Conservation (phyloP, 2,888 invertebrate species). For the Andrena minutula region DNA sequence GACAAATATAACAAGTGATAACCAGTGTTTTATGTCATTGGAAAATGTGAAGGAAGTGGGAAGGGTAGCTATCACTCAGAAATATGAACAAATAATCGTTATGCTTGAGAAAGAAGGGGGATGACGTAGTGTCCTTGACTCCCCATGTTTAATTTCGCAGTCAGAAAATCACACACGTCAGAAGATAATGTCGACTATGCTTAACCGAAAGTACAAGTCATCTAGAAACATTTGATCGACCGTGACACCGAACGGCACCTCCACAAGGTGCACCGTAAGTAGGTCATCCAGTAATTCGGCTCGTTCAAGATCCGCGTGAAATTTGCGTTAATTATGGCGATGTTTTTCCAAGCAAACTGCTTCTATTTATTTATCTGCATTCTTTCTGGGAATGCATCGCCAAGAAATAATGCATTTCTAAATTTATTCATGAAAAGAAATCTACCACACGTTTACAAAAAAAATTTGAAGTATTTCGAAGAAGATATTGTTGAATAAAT, state of each 20-base stretch:
- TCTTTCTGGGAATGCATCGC: background rate
- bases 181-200: slow-evolving; percentile 7
- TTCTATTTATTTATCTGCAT: background rate
- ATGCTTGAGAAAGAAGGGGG: background rate
- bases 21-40: no score
- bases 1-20: no score
- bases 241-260: slow-evolving; percentile 11
- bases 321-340: background rate
- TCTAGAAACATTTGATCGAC: slow-evolving; percentile 37
- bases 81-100: no score
- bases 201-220: slow-evolving; percentile 41
- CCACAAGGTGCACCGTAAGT: slow-evolving; percentile 8
- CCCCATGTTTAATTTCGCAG: slow-evolving; percentile 13
- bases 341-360: slow-evolving; percentile 1
- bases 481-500: no score
- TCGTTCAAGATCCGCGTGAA: background rate
- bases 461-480: no score
- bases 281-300: slow-evolving; percentile 31
- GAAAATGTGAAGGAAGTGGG: no score
- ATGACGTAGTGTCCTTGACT: background rate
- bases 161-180: background rate
- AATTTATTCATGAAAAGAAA: no score
- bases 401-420: background rate
- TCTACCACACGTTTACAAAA: no score
- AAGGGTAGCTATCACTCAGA: no score